Evolutionary conservation across 2,797 vertebrate species (phyloP).

Genomic region (Gymnoscopelus microlampas): DNA sequence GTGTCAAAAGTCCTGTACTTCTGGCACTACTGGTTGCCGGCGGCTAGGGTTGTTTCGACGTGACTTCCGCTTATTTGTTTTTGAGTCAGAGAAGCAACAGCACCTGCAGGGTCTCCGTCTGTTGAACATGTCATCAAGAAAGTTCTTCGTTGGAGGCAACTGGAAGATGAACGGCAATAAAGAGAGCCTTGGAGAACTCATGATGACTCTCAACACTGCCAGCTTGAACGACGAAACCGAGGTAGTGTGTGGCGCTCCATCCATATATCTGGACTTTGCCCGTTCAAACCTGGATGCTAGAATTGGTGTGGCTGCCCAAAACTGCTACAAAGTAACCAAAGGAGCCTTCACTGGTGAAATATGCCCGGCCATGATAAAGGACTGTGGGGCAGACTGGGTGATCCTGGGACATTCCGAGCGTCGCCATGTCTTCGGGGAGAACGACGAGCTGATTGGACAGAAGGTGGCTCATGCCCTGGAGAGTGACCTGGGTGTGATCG

Average conservation of each 20-base stretch:
- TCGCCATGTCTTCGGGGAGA: constrained; percentile 96
- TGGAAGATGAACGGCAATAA: constrained; percentile 94
- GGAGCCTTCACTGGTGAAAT: constrained; percentile 99
- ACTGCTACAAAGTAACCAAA: constrained; percentile 96
- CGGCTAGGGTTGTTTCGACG: no score
- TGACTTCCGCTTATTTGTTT: no score
- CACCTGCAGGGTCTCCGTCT: background rate
- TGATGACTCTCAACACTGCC: constrained; percentile 83
- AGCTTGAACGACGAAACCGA: constrained; percentile 86
- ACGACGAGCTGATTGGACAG: constrained; percentile 97
- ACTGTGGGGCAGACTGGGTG: constrained; percentile 93
- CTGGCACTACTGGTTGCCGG: no score
- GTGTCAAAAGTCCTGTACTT: no score
- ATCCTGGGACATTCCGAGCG: constrained; percentile 97
- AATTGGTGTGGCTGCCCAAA: constrained; percentile 93
- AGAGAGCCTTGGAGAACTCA: constrained; percentile 85
- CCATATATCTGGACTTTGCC: constrained; percentile 94
- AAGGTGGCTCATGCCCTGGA: constrained; percentile 94
- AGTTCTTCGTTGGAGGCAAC: constrained; percentile 92
- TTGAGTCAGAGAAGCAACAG: no score
- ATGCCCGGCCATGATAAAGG: constrained; percentile 99
- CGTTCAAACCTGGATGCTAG: constrained; percentile 91
- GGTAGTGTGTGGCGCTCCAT: constrained; percentile 92
- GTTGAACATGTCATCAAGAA: constrained; percentile 83
- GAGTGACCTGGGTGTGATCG: constrained; percentile 90